A percentile compares a stretch with the other conserved stretches of the same genome.
Evolutionary conservation across 2,888 invertebrate genomes (phyloP).

Genomic region (Iselma pallidipennis): DNA sequence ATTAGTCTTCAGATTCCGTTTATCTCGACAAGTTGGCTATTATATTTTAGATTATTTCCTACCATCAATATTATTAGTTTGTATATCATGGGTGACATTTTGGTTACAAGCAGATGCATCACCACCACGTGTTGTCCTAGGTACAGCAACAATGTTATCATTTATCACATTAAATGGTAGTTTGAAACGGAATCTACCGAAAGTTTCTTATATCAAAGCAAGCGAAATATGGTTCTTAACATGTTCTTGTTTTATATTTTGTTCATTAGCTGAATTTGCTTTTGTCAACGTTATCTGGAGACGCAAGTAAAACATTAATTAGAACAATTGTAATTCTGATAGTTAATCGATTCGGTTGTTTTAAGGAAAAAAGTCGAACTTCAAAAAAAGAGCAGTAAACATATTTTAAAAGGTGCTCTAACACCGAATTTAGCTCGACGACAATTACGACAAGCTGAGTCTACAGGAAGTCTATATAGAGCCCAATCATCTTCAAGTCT

Average conservation of each 20-base stretch:
- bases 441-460: constrained; percentile 67
- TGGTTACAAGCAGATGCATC: constrained; percentile 87
- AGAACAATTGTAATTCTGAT: background rate
- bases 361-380: constrained; percentile 46
- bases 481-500: constrained; percentile 74
- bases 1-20: constrained; percentile 75
- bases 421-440: constrained; percentile 77
- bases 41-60: constrained; percentile 88
- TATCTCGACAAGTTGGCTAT: constrained; percentile 81
- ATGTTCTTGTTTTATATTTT: constrained; percentile 82
- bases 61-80: constrained; percentile 84
- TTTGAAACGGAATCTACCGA: constrained; percentile 81
- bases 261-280: constrained; percentile 84
- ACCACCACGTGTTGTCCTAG: constrained; percentile 79
- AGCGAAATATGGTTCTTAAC: constrained; percentile 90
- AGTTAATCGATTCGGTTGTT: constrained; percentile 10
- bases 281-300: constrained; percentile 90
- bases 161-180: constrained; percentile 87
- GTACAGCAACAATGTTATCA: constrained; percentile 83
- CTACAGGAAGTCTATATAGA: constrained; percentile 65
- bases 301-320: constrained; percentile 67
- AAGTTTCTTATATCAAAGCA: constrained; percentile 88
- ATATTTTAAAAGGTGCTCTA: constrained; percentile 80
- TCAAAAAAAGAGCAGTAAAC: constrained; percentile 64
- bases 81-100: constrained; percentile 87